Base-by-base conservation (phyloP, 2,797 vertebrate genomes). In the Trematomus bernacchii region DNA sequence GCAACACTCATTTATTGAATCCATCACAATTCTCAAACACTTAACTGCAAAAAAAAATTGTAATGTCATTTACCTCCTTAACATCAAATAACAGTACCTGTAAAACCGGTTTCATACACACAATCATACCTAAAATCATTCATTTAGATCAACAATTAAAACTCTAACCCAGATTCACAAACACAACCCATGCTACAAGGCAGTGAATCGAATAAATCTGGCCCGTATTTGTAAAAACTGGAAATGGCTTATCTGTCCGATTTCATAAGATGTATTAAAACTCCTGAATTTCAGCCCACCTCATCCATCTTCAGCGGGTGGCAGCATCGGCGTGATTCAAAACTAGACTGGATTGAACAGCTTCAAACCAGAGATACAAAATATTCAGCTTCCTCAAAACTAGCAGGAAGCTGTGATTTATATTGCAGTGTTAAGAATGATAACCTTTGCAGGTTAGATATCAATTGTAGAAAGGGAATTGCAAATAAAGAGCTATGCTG, bases 121-220 rank as follows among this genome's bases (percentile, higher is more conserved):
- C 55, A 91, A 80, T 88, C 87, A 92, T 80, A 79, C 50, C 65
- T 74, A 65, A 87, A 83, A 85, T 88, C 77, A 84, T 77, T 78
- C 30, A 82, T 57, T 77, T 71, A 19, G 40, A 84, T 85, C 50
- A 73, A 85, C 53, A 76, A 33, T 80, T 68, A 23, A 53, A 70
- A 76, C 57, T 77, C 33, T 66, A 33, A 77, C 51, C 54, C 13
- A 44, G 61, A 70, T 82, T 63, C 66, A 80, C 51, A 52, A 78
- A 74, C 55, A 51, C 71, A 70, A 85, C 79, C 71, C 21, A 19
- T 64, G 75, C 64, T 58, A 60, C 66, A 71, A 76, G 86, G 89
- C 85, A 90, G 79, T 84, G 61, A 78, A 68, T 43, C 66, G 1
- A 53, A 69, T 40, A 77, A 80, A 81, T 85, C 64, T 83, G 71